These are phyloP conservation scores for Anoplius nigerrimus DNA, from an alignment of 2,888 invertebrate species.

Conservation along the genomic window DNA sequence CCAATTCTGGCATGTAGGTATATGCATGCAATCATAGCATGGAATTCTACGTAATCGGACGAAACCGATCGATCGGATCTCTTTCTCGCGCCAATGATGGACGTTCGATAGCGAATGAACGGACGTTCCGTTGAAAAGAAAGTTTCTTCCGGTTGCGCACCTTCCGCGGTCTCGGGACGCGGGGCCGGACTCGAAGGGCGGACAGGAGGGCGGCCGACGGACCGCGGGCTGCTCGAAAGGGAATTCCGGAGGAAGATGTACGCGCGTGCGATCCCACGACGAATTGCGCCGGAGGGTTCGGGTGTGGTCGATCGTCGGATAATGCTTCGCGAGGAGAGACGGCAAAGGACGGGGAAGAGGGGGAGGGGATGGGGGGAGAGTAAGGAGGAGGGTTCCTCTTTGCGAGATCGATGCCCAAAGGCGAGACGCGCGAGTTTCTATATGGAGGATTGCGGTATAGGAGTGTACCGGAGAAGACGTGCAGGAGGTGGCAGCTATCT, in stretches of 20 bases:
- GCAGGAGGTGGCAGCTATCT: constrained; percentile 34
- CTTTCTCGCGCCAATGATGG: too few relatives aligned
- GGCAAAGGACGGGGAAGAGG: constrained; percentile 18
- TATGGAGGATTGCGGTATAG: constrained; percentile 18
- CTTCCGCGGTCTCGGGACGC: not conserved
- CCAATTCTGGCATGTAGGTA: too few relatives aligned
- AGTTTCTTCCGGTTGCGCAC: not conserved
- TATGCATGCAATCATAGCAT: too few relatives aligned
- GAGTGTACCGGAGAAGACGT: constrained; percentile 18
- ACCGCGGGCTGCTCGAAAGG: not conserved
- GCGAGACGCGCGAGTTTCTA: constrained; percentile 48
- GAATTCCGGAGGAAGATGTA: constrained; percentile 52
- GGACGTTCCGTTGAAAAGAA: too few relatives aligned
- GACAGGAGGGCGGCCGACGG: not conserved
- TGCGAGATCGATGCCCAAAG: constrained; percentile 61
- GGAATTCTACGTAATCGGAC: too few relatives aligned
- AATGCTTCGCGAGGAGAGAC: constrained; percentile 53
- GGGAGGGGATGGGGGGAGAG: constrained; percentile 47
- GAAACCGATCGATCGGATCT: too few relatives aligned
- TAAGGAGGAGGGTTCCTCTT: constrained; percentile 51
- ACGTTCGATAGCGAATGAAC: too few relatives aligned
- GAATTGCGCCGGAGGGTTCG: constrained; percentile 56
- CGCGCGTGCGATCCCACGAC: constrained; percentile 44
- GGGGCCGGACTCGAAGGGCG: not conserved
- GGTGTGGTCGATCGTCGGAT: constrained; percentile 63